These are phyloP conservation scores for Syngnathus acus DNA, from an alignment of 2,797 vertebrate species.

Conservation along the genomic window DNA sequence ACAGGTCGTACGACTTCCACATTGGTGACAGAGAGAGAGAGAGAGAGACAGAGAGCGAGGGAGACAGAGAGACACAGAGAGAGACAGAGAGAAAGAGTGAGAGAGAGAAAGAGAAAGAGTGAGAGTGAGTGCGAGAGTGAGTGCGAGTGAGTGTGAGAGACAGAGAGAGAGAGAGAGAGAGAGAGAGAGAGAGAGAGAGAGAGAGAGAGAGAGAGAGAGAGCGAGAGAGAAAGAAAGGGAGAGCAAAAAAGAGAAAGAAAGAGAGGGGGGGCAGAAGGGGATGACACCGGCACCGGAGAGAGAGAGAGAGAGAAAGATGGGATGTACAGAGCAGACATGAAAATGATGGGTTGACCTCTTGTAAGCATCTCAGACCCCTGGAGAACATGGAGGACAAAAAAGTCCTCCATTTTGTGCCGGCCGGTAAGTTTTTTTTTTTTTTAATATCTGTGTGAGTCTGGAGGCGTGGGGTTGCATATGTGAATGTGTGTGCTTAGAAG, in stretches of 20 bases:
- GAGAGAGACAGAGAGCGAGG: too few relatives aligned
- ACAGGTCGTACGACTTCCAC: slow-evolving; percentile 33
- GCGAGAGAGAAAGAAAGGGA: too few relatives aligned
- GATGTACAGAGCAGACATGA: slow-evolving; percentile 13
- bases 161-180: background rate
- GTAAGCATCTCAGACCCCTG: slow-evolving; percentile 25
- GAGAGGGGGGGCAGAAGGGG: slow-evolving; percentile 12
- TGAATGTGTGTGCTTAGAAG: slow-evolving; percentile 15
- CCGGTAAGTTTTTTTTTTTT: slow-evolving; percentile 57
- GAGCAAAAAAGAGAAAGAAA: slow-evolving; percentile 5
- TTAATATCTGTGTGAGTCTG: slow-evolving; percentile 11
- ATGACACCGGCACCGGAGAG: background rate
- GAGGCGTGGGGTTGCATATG: background rate
- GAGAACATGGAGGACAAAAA: slow-evolving; percentile 61
- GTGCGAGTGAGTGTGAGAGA: background rate
- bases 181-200: too few relatives aligned
- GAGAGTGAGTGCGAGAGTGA: slow-evolving; percentile 12
- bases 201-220: too few relatives aligned
- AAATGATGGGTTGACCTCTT: slow-evolving; percentile 64
- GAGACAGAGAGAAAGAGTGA: too few relatives aligned
- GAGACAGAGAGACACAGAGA: too few relatives aligned
- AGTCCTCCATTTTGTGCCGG: slow-evolving; percentile 62
- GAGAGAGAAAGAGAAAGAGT: slow-evolving; percentile 3
- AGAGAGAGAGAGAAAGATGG: background rate
- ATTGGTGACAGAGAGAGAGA: slow-evolving; percentile 17